These are phyloP conservation scores for Colletes latitarsis DNA, from an alignment of 1,140 invertebrate genomes.

Conservation along the genomic window DNA sequence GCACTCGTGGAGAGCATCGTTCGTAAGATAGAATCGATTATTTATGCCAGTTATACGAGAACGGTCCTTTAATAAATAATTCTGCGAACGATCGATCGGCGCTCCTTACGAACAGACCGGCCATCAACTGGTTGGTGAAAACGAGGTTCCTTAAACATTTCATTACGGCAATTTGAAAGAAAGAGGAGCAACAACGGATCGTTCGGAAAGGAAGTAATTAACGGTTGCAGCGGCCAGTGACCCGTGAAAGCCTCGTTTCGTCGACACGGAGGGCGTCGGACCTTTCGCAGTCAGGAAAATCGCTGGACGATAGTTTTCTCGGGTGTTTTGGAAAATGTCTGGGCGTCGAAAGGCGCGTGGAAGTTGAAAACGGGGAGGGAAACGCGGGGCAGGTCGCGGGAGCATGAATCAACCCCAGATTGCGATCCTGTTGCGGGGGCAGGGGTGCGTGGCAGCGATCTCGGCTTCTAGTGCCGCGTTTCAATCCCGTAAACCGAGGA, in stretches of 20 bases:
- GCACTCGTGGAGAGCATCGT: too few relatives aligned
- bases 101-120: background rate
- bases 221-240: background rate
- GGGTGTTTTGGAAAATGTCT: background rate
- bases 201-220: constrained; percentile 28
- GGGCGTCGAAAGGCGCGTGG: background rate
- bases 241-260: constrained; percentile 4
- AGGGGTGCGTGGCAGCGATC: too few relatives aligned
- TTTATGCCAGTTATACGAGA: too few relatives aligned
- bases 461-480: background rate
- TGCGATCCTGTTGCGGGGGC: background rate
- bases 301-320: background rate
- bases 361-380: background rate
- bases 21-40: too few relatives aligned
- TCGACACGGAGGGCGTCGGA: too few relatives aligned
- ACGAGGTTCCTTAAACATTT: constrained; percentile 26
- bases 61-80: constrained; percentile 12
- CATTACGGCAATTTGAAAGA: constrained; percentile 21
- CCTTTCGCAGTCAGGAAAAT: background rate
- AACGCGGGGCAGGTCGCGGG: background rate
- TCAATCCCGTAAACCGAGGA: background rate
- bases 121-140: constrained; percentile 11
- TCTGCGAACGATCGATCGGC: constrained; percentile 2
- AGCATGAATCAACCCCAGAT: background rate
- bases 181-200: background rate